phyloP scores from a whole-genome alignment of 2,888 invertebrate species.

The Disparrhopalites patrizii region DNA sequence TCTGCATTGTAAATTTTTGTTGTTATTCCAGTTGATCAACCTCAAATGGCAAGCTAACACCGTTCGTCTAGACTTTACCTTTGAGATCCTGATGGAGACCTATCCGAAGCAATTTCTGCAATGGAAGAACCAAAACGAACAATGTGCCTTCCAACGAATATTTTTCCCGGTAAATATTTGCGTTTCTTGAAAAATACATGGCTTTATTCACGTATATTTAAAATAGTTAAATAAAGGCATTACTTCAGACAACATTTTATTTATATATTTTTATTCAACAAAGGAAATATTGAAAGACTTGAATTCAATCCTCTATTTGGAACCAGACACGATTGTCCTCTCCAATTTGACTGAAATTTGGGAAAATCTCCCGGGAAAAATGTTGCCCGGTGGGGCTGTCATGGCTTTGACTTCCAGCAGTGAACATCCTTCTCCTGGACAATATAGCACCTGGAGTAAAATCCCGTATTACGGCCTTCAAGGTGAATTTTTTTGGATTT shows the following conservation, averaged over 20 bases:
- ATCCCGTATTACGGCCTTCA: neutral
- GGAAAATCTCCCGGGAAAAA: constrained; percentile 68
- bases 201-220: too few species aligned
- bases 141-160: neutral
- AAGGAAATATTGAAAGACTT: constrained; percentile 55
- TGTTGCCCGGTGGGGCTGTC: constrained; percentile 81
- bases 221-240: too few species aligned
- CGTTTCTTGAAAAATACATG: too few species aligned
- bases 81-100: neutral
- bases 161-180: neutral
- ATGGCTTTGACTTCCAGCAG: constrained; percentile 87
- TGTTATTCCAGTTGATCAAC: neutral
- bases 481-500: neutral
- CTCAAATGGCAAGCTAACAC: too few species aligned
- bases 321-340: constrained; percentile 85
- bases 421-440: constrained; percentile 83
- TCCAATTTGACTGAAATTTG: constrained; percentile 78
- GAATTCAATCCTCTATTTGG: constrained; percentile 85
- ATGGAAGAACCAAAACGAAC: neutral
- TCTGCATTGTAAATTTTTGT: neutral
- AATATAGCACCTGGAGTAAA: constrained; percentile 83
- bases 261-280: too few species aligned
- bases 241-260: too few species aligned
- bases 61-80: too few species aligned
- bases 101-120: neutral